These are phyloP conservation scores for Sylvietta virens DNA, from an alignment of 2,113 vertebrate genomes.

Conservation along the genomic window DNA sequence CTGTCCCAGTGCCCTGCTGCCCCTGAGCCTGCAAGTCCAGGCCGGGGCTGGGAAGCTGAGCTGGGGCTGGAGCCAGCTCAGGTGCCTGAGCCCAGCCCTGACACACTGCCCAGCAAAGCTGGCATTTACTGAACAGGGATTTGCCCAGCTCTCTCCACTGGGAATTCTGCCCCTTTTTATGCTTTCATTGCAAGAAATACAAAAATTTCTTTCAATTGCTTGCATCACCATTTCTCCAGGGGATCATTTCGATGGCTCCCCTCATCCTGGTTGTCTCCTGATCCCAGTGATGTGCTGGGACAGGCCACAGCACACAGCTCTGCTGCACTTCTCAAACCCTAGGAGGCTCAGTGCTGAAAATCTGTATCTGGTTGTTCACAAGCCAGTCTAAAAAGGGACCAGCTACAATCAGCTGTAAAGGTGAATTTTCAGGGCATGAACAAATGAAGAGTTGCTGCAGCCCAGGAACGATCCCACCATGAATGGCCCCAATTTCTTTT, in stretches of 20 bases:
- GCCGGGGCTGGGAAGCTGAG: rapidly evolving
- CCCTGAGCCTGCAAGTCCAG: rapidly evolving
- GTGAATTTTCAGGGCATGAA: background rate
- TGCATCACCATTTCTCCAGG: background rate
- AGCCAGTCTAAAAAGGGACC: background rate
- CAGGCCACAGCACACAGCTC: background rate
- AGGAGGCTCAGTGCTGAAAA: background rate
- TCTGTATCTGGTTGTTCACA: rapidly evolving
- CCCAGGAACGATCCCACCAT: background rate
- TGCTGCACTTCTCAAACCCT: background rate
- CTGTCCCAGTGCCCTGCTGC: background rate
- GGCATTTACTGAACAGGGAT: background rate
- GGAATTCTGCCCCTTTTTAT: background rate
- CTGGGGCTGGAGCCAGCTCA: background rate
- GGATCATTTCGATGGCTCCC: rapidly evolving
- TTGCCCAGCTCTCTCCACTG: background rate
- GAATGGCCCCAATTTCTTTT: background rate
- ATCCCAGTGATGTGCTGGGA: rapidly evolving
- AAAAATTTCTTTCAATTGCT: background rate
- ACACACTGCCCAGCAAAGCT: background rate
- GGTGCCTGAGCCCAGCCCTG: background rate
- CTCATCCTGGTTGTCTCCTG: background rate
- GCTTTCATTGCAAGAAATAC: background rate
- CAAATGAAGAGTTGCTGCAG: background rate
- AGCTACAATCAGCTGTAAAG: background rate